A percentile compares a stretch with the other conserved stretches of the same genome.
Evolutionary conservation across 2,797 vertebrate genomes (phyloP).

Genomic region (Podarcis siculus): DNA sequence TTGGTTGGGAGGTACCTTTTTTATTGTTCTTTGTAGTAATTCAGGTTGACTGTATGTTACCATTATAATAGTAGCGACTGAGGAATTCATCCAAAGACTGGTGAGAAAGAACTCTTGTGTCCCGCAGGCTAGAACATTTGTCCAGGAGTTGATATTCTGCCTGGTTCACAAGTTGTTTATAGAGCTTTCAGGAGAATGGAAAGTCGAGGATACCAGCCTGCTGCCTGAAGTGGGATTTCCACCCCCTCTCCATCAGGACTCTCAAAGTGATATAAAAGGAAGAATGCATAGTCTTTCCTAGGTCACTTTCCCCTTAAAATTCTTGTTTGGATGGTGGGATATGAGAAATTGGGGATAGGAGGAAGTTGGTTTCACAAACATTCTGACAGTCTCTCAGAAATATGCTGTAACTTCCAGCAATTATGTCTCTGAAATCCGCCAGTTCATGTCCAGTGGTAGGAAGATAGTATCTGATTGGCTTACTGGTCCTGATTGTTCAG

Average conservation of each 20-base stretch:
- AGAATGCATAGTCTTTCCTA: not conserved
- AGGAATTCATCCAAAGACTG: not conserved
- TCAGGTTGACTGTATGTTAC: not conserved
- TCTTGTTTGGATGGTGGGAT: not conserved
- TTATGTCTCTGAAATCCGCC: not conserved
- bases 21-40: conserved; percentile 34
- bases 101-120: not conserved
- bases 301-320: not conserved
- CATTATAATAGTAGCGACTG: not conserved
- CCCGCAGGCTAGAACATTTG: not conserved
- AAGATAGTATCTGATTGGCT: not conserved
- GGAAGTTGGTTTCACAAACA: not conserved
- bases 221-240: not conserved
- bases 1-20: conserved; percentile 95
- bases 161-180: not conserved
- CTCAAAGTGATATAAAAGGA: not conserved
- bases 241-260: not conserved
- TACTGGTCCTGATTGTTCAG: not conserved
- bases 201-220: not conserved
- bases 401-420: not conserved
- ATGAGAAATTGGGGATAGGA: not conserved
- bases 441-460: not conserved
- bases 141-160: not conserved
- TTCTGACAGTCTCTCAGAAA: not conserved
- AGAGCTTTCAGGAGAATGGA: not conserved